A percentile compares a stretch with the other conserved stretches of the same genome.
Conservation (phyloP, 92 coral and sea anemone species). For the Parazoanthus atlanticus region DNA sequence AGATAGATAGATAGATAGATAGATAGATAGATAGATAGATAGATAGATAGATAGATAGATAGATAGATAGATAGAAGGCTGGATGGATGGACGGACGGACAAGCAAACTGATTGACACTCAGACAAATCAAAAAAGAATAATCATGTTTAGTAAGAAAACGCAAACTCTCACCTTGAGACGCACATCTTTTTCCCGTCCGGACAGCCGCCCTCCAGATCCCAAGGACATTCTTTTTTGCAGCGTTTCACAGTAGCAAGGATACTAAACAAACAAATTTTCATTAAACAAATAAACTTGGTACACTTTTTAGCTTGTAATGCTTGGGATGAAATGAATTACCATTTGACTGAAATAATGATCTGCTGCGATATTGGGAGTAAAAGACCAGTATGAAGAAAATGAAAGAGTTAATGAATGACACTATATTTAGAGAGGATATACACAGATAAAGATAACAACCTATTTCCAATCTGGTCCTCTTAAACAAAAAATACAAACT, state of each 20-base stretch:
- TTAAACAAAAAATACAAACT: too few species aligned
- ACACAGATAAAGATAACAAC: too few species aligned
- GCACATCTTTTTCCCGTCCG: not conserved
- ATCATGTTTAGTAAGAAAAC: too few species aligned
- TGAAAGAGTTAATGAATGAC: too few species aligned
- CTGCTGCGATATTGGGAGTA: too few species aligned
- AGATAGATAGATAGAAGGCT: not conserved
- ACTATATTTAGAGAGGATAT: too few species aligned
- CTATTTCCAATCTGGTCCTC: too few species aligned
- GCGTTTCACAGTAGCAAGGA: not conserved
- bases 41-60: not conserved
- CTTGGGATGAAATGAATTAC: not conserved
- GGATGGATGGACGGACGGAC: not conserved
- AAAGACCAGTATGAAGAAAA: too few species aligned
- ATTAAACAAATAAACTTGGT: not conserved
- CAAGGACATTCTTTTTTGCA: constrained; percentile 17
- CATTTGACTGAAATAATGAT: not conserved
- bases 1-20: not conserved
- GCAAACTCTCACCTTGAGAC: not conserved
- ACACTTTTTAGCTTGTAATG: not conserved
- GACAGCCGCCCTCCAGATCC: constrained; percentile 18
- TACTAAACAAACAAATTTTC: not conserved
- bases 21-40: not conserved
- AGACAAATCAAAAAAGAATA: too few species aligned
- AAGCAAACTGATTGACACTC: too few species aligned